Evolutionary conservation across 2,113 vertebrate genomes (phyloP), one percentile per base, ranked within the genome.

Genomic region (Scophthalmus maximus): DNA sequence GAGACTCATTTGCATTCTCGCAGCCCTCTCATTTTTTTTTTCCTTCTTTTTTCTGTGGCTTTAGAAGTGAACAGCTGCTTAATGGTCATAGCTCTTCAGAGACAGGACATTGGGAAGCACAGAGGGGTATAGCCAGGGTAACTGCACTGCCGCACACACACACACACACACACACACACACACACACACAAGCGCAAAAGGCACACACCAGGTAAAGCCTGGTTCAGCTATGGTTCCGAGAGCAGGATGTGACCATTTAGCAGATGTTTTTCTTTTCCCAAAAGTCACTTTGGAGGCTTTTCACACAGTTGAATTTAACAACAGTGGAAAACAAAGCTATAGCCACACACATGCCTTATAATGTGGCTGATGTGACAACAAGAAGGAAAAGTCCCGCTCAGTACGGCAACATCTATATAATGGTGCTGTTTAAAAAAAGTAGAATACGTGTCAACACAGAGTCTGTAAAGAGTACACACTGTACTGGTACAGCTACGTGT

Each of bases 61-160:
- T 87, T 82, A 85, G 88, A 90, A 87, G 76, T 32, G 88, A 92
- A 90, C 91, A 92, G 87, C 91, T 92, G 91, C 88, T 88, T 89
- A 92, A 92, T 91, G 89, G 88, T 90, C 91, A 92, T 90, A 81
- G 91, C 91, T 92, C 91, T 92, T 90, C 85, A 85, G 89, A 91
- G 88, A 90, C 81, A 85, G 82, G 91, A 88, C 91, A 87, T 90
- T 89, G 88, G 86, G 85, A 89, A 81, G 68, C 76, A 62, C 81
- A 82, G 79, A 82, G 82, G 83, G 86, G 88, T 88, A 80, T 70
- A 81, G 85, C 84, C 85, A 73, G 80, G 77, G 81, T 86, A 84
- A 86, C 73, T 80, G 80, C 72, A 68, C 83, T 71, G 63, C 78
- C 74, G 80, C 63, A 60, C 69, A 47, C 40, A 47, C 56, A 55